Evolutionary conservation across 2,888 invertebrate genomes (phyloP), one percentile per base, ranked within the genome.

Genomic region (Pandemis corylana): DNA sequence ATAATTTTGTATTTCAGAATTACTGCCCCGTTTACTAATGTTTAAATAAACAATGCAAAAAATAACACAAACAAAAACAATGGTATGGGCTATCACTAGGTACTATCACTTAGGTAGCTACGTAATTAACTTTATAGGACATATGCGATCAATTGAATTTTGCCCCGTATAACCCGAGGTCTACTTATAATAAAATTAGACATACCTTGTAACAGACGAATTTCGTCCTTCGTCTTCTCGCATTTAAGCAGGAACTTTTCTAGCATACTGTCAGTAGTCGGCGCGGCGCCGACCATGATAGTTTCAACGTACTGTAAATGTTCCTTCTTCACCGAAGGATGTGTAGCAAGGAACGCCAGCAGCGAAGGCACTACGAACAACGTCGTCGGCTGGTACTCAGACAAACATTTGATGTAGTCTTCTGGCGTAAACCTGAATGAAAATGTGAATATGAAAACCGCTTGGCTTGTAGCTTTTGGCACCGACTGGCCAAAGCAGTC

Each of bases 321-420:
- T 73, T 96, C 96, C 78, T 95, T 95, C 68, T 95, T 95, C 7
- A 97, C 96, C 46, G 95, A 88, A 0, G 97, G 97, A 87, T 97
- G 96, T 20, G 96, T 96, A 0, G 96, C 96, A 74, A 98, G 87
- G 88, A 97, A 97, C 2, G 97, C 93, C 20, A 97, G 89, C 7
- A 98, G 90, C 0, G 97, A 97, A 0, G 98, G 97, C 1, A 97
- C 98, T 3, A 97, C 95, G 82, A 96, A 96, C 36, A 97, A 82
- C 1, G 95, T 93, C 0, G 95, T 95, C 0, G 97, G 96, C 83
- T 95, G 90, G 84, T 96, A 96, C 79, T 95, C 94, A 13, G 90
- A 87, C 44, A 97, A 85, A 71, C 96, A 95, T 81, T 95, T 95
- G 4, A 97, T 90, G 87, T 97, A 97, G 78, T 96, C 95, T 80